These are phyloP conservation scores for Microctenopoma steveboyesi DNA, from an alignment of 2,797 vertebrate genomes.

Conservation along the genomic window DNA sequence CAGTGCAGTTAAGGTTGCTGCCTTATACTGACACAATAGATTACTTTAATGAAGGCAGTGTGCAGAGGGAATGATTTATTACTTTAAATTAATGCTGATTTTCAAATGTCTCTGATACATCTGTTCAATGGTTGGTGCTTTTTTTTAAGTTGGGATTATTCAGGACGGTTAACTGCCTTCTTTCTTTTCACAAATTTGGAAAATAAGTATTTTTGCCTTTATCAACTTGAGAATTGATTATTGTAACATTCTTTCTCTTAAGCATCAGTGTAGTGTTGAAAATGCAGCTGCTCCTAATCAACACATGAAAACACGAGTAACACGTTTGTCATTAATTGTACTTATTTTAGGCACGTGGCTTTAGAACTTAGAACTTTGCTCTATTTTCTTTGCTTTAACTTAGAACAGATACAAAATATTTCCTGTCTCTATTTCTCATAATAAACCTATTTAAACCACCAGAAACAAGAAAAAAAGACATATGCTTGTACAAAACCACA, in stretches of 20 bases:
- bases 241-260: too few species aligned
- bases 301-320: too few species aligned
- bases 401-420: conserved; percentile 72
- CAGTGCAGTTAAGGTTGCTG: conserved; percentile 28
- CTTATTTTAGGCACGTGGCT: too few species aligned
- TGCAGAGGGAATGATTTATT: conserved; percentile 25
- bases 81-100: conserved; percentile 33
- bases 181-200: too few species aligned
- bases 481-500: conserved; percentile 61
- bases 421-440: conserved; percentile 78
- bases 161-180: too few species aligned
- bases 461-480: conserved; percentile 54
- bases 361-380: neutral
- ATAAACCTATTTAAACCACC: conserved; percentile 73
- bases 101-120: neutral
- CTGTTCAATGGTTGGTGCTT: too few species aligned
- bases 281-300: too few species aligned
- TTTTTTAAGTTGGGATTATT: too few species aligned
- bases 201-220: too few species aligned
- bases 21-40: conserved; percentile 49
- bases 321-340: too few species aligned
- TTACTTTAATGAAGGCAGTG: conserved; percentile 35
- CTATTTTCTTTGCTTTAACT: conserved; percentile 64
- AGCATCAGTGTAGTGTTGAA: too few species aligned
- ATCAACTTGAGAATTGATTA: too few species aligned